Conservation (phyloP, 37 sponge, comb jelly and placozoan genomes). For the Dysidea cf. avara region DNA sequence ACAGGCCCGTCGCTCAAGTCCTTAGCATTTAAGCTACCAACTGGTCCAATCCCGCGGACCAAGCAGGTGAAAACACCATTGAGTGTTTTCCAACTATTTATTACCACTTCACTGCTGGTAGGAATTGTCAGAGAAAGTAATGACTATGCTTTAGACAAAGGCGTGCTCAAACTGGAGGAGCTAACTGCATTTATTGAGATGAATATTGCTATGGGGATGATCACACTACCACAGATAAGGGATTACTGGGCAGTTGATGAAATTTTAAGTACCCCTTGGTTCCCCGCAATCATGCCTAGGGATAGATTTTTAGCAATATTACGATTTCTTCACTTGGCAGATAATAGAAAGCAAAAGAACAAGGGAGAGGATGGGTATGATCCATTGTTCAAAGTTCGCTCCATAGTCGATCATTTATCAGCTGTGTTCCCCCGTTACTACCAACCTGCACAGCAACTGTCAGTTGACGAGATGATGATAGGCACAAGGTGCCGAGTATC, state of each 20-base stretch:
- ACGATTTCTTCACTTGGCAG: slow-evolving; percentile 1
- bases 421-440: background rate
- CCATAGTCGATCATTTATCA: background rate
- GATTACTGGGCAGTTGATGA: slow-evolving; percentile 3
- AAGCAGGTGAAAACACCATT: slow-evolving; percentile 1
- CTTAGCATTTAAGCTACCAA: no score
- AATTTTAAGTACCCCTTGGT: background rate
- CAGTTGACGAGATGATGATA: no score
- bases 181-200: background rate
- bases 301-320: background rate
- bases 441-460: background rate
- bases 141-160: background rate
- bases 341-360: background rate
- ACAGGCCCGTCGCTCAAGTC: no score
- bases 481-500: no score
- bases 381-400: background rate
- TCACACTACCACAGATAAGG: background rate
- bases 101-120: background rate
- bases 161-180: background rate
- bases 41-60: background rate
- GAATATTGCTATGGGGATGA: slow-evolving; percentile 14
- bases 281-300: slow-evolving; percentile 4
- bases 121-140: background rate
- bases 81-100: background rate
- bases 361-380: background rate